Evolutionary conservation across 2,888 invertebrate species (phyloP).

Genomic region (Sphinx pinastri): DNA sequence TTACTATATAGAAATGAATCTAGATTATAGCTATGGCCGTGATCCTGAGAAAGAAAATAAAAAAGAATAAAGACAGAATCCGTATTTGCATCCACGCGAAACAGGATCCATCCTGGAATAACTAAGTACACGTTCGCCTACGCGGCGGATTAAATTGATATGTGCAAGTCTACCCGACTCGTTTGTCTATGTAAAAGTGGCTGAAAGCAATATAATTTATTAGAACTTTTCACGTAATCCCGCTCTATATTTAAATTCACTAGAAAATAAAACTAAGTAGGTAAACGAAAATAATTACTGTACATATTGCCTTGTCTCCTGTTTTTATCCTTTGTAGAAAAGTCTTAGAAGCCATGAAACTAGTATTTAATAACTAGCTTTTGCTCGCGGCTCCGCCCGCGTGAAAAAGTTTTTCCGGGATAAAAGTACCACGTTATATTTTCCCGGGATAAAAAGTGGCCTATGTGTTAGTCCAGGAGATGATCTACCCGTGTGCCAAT

Average conservation of each 20-base stretch:
- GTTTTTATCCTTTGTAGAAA: background rate
- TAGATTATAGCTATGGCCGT: background rate
- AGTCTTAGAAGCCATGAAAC: background rate
- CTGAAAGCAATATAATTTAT: slow-evolving; percentile 76
- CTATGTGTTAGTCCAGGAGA: too few relatives aligned
- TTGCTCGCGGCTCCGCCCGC: too few relatives aligned
- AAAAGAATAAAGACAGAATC: slow-evolving; percentile 4
- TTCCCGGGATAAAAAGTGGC: too few relatives aligned
- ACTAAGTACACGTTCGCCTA: slow-evolving; percentile 70
- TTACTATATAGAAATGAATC: too few relatives aligned
- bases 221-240: slow-evolving; percentile 73
- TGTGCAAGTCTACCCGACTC: slow-evolving; percentile 72
- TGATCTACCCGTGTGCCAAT: too few relatives aligned
- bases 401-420: too few relatives aligned
- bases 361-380: too few relatives aligned
- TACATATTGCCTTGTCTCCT: background rate
- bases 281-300: background rate
- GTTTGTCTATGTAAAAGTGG: slow-evolving; percentile 77
- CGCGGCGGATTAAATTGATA: slow-evolving; percentile 78
- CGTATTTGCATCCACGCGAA: slow-evolving; percentile 59
- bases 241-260: slow-evolving; percentile 68
- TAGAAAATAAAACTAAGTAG: slow-evolving; percentile 44
- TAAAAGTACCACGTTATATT: too few relatives aligned
- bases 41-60: background rate
- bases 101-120: slow-evolving; percentile 71